phyloP scores from a whole-genome alignment of 2,113 vertebrate species.

The Chlamydotis undulata region DNA sequence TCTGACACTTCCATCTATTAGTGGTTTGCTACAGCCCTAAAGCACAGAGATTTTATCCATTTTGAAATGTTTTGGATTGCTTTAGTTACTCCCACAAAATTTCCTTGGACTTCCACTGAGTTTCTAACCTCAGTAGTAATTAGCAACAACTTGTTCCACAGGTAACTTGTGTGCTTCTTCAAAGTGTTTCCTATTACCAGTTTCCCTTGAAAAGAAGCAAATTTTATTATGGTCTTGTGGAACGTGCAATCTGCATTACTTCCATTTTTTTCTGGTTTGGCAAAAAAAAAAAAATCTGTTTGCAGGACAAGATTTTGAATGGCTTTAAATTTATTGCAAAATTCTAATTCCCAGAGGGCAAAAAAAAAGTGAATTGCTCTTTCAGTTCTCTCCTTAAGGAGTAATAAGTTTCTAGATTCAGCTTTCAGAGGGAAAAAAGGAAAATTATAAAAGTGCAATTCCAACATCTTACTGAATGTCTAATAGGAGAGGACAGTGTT shows the following conservation, averaged over 20 bases:
- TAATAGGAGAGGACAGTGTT: rapidly evolving
- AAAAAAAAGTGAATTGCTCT: background rate
- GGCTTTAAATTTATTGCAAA: background rate
- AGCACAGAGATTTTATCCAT: background rate
- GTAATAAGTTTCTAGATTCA: background rate
- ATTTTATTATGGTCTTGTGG: background rate
- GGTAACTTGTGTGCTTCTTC: background rate
- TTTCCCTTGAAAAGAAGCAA: background rate
- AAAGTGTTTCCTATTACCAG: background rate
- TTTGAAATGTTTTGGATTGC: background rate
- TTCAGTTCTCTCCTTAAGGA: background rate
- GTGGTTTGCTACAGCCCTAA: background rate
- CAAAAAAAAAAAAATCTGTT: background rate
- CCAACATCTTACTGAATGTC: background rate
- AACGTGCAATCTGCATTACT: background rate
- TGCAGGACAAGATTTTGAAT: background rate
- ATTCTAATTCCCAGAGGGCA: background rate
- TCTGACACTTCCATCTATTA: background rate
- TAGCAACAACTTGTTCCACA: background rate
- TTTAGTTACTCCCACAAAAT: background rate
- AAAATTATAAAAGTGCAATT: background rate
- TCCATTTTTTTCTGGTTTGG: background rate
- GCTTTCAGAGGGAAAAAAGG: background rate
- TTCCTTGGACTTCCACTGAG: background rate
- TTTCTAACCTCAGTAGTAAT: background rate